phyloP scores from a whole-genome alignment of 2,888 invertebrate species.

The Meteorus cinctellus region DNA sequence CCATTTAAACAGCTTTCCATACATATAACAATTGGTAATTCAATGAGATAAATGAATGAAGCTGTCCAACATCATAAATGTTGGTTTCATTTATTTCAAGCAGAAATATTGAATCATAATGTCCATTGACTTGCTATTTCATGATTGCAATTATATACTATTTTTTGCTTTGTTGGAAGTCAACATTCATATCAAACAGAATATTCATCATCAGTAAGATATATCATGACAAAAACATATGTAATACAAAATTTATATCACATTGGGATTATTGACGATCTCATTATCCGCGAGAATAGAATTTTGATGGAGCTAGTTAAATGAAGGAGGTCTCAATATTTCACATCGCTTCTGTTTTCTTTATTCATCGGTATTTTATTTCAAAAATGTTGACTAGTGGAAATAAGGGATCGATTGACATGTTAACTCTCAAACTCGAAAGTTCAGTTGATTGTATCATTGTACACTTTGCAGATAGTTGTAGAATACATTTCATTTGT shows the following conservation, averaged over 20 bases:
- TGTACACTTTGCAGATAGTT: constrained; percentile 55
- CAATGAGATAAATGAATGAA: neutral
- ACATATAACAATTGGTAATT: neutral
- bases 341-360: constrained; percentile 12
- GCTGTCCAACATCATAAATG: no score
- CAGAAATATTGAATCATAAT: neutral
- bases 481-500: constrained; percentile 29
- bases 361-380: constrained; percentile 20
- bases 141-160: neutral
- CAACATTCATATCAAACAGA: neutral
- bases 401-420: constrained; percentile 56
- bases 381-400: constrained; percentile 34
- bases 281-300: neutral
- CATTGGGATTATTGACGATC: no score
- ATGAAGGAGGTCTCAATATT: constrained; percentile 28
- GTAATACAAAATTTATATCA: no score
- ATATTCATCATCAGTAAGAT: neutral
- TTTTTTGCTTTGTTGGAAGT: neutral
- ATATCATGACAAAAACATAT: neutral
- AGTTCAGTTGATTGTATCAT: constrained; percentile 61
- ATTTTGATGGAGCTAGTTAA: constrained; percentile 27
- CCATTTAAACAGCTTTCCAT: constrained; percentile 8
- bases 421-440: constrained; percentile 55
- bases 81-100: neutral
- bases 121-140: neutral